Base-by-base conservation (phyloP, 2,113 vertebrate genomes). In the Hiodon alosoides region DNA sequence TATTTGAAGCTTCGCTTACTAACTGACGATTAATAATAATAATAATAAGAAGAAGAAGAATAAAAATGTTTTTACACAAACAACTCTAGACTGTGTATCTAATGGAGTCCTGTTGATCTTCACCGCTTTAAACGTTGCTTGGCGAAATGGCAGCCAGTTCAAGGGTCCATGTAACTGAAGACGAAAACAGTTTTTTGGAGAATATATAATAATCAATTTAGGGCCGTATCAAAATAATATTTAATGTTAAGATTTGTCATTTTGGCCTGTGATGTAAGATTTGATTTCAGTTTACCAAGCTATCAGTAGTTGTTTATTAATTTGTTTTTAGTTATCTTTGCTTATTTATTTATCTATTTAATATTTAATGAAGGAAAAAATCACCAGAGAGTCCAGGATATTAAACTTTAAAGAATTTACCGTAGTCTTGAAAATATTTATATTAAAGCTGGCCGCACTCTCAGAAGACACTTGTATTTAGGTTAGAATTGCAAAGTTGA, bases 401-500 rank as follows among this genome's bases (percentile, higher is more conserved):
- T 87, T 83, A 85, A 90, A 87, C 88, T 90, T 90, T 87, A 86
- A 80, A 89, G 69, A 77, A 71, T 77, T 81, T 88, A 87, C 85
- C 88, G 88, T 89, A 82, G 82, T 82, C 73, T 70, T 78, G 87
- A 91, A 93, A 93, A 94, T 95, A 95, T 96, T 96, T 94, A 94
- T 93, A 91, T 92, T 92, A 90, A 93, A 90, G 93, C 93, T 86
- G 91, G 91, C 90, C 92, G 92, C 91, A 87, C 92, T 95, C 88
- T 89, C 86, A 79, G 90, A 93, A 95, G 94, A 95, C 91, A 89
- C 92, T 90, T 90, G 90, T 93, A 98, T 97, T 95, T 98, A 94
- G 95, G 97, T 97, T 97, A 95, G 92, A 93, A 91, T 92, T 88
- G 94, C 93, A 92, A 93, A 95, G 95, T 93, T 93, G 95, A 95